Evolutionary conservation across 2,888 invertebrate species (phyloP), one percentile per base, ranked within the genome.

Genomic region (Cremastobaeus sp.): DNA sequence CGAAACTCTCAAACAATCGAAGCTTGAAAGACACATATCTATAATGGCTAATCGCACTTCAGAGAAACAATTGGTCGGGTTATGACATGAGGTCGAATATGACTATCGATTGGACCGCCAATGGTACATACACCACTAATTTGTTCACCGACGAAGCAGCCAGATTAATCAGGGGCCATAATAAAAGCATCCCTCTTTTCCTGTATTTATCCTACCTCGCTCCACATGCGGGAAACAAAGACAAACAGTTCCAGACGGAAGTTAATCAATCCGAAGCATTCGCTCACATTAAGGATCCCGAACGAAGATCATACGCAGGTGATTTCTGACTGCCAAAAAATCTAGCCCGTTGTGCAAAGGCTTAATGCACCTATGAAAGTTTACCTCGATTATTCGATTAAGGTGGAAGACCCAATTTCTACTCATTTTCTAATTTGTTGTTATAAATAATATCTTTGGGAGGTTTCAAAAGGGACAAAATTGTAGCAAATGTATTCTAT

Each of bases 171-270:
- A 48, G 35, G 30, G 30, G 15, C 4, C 72, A 73, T 41, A 55
- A 73, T 62, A 62, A 66, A 62, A 55, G 9, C 20, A 15, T 1
- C 9, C 62, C 68, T 6, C 41, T 73, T 37, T 73, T 73, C 55
- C 34, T 73, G 28, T 68, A 68, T 50, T 52, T 73, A 45, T 62
- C 68, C 35, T 68, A 73, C 30, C 73, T 68, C 9, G 62, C 73
- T 50, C 68, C 68, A 43, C 54, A 64, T 72, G 45, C 74, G 43
- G 64, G 59, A 74, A 74, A 74, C 54, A 48, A 54, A 52, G 57
- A 74, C 54, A 60, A 59, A 54, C 59, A 59, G 39, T 66, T 47
- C 21, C 57, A 59, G 39, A 45, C 39, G 11, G n/a, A 15, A 52
- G 43, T 59, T 59, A 65, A 72, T 54, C 65, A 66, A 41, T 25